phyloP scores from a whole-genome alignment of 2,888 invertebrate genomes.

The Aphodius granarius region DNA sequence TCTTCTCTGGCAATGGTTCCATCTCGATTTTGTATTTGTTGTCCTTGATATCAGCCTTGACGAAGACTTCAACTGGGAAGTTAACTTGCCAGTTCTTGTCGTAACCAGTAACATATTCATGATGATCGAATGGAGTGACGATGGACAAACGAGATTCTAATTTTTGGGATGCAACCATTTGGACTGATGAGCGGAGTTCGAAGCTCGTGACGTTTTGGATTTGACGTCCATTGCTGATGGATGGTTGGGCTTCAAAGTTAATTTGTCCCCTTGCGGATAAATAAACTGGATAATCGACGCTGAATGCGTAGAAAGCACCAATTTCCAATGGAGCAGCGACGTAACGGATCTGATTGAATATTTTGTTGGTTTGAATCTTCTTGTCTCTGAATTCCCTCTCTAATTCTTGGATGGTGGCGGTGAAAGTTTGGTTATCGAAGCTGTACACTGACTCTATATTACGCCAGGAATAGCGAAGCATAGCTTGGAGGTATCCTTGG shows the following conservation, averaged over 20 bases:
- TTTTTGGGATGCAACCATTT: constrained; percentile 59
- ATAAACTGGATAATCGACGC: constrained; percentile 62
- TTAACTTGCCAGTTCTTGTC: constrained; percentile 62
- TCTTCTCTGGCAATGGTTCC: constrained; percentile 57
- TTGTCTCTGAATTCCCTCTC: constrained; percentile 31
- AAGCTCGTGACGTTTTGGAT: constrained; percentile 48
- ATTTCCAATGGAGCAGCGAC: constrained; percentile 69
- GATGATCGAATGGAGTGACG: constrained; percentile 62
- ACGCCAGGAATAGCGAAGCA: neutral
- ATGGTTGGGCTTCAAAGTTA: constrained; percentile 53
- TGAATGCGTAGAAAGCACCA: constrained; percentile 70
- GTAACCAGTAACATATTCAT: constrained; percentile 62
- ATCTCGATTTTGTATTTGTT: constrained; percentile 55
- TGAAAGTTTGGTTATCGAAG: constrained; percentile 65
- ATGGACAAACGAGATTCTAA: constrained; percentile 66
- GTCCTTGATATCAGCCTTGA: constrained; percentile 56
- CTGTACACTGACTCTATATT: constrained; percentile 47
- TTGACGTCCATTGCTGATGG: constrained; percentile 40
- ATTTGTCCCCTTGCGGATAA: constrained; percentile 58
- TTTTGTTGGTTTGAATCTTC: constrained; percentile 62
- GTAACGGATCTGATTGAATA: constrained; percentile 58
- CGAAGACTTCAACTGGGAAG: constrained; percentile 57
- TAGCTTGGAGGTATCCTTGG: neutral
- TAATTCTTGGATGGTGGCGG: constrained; percentile 45
- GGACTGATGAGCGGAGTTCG: constrained; percentile 55